Base-by-base conservation (phyloP, 2,888 invertebrate species). In the Syrista parreyssii region DNA sequence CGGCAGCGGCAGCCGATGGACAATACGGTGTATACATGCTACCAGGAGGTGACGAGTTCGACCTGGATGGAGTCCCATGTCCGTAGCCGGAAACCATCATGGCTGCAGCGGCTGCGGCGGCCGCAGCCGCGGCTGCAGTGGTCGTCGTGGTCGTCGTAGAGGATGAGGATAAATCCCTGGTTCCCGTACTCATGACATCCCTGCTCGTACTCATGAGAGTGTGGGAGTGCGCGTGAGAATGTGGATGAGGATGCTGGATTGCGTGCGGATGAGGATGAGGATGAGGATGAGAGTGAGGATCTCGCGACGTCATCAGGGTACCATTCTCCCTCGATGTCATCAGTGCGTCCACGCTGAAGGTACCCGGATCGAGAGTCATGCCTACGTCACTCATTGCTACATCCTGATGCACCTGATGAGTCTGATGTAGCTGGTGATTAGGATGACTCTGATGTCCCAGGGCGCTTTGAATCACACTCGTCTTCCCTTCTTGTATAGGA, bases 331-430 rank as follows among this genome's bases (percentile, higher is more conserved):
- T 88, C 31, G 84, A 88, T 1, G 94, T 94, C 93, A 94, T 94
- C 81, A 94, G 88, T 76, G 93, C 93, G 86, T 94, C 94, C n/a
- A 94, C 94, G 86, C 93, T 94, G 86, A 94, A 94, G 4, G 93
- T 92, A 9, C 93, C 92, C 0, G 91, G 89, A 76, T 90, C 92
- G 82, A 86, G 89, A 0, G 88, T 90, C 34, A 68, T 55, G 73
- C 75, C 75, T 12, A 75, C 78, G 31, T 79, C 82, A 34, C 77
- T 78, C 87, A 91, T 90, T 33, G 89, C 86, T 0, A 91, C 90
- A 12, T 91, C 92, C 76, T 88, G 89, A 33, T 90, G 89, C 12
- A 87, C 78, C 9, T 88, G 83, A 2, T 89, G 88, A 76, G 81
- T 82, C 69, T 79, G 81, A 55, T 75, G 78, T 69, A 75, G 79